Base-by-base conservation (phyloP, 2,113 vertebrate species). In the Acrocephalus arundinaceus region DNA sequence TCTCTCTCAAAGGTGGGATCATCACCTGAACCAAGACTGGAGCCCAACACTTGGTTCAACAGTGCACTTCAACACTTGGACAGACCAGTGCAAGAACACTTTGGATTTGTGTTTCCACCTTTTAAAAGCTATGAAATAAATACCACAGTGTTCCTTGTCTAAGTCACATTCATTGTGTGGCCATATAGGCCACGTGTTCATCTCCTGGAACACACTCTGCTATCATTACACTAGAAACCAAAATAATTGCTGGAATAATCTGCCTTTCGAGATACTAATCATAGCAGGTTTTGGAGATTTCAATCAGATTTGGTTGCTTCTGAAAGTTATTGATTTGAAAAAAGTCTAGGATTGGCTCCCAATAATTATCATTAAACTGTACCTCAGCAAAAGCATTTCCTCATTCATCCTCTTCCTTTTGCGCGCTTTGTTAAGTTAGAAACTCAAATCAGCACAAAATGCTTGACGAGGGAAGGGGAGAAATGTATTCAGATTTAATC, bases 401-500 rank as follows among this genome's bases (percentile, higher is more conserved):
- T 75, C 72, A 76, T 49, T 33, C 31, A 76, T 52, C 39, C 30
- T 14, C 51, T n/a, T 8, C 57, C 15, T 52, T 87, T 35, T 57
- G 10, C 35, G 55, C 0, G 3, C 18, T 78, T 85, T 90, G 49
- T 77, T 90, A 54, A 41, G 74, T 62, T 24, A 43, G 15, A 80
- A 92, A 87, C 72, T 80, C 77, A 92, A 76, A 87, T 63, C 62
- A n/a, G 45, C 37, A 88, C 52, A 55, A 75, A 80, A 76, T 33
- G 27, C 72, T 95, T 87, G 48, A 76, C 28, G 3, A n/a, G 51
- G 18, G 54, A 93, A 80, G 9, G n/a, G 46, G 22, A 73, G 19
- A 71, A 86, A 45, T 61, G 7, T 79, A 95, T 94, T 91, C 75
- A 86, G 82, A 91, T 95, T 84, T 71, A 88, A 95, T 78, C 79